Percentiles rank a stretch among this genome's conserved stretches.
Evolutionary conservation across 1,140 invertebrate species (phyloP).

Genomic region (Drosophila equinoxialis): DNA sequence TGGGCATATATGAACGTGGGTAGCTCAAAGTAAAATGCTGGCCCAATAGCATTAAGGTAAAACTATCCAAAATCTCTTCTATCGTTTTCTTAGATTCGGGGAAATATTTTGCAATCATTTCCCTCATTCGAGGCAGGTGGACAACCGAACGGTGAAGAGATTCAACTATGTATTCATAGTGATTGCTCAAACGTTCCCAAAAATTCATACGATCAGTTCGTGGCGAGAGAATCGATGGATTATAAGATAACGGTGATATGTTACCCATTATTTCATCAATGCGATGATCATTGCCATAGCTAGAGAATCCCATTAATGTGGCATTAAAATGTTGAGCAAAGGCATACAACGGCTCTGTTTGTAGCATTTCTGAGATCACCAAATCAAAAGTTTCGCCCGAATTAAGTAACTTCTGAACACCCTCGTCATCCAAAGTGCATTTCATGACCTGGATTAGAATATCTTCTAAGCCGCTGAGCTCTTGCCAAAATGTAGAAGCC

Average conservation of each 20-base stretch:
- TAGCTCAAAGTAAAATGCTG: slow-evolving; percentile 84
- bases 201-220: slow-evolving; percentile 82
- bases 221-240: slow-evolving; percentile 66
- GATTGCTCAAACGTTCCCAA: slow-evolving; percentile 82
- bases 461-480: slow-evolving; percentile 60
- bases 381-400: slow-evolving; percentile 75
- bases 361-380: slow-evolving; percentile 66
- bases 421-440: slow-evolving; percentile 27
- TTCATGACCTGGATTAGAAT: neutral
- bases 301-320: slow-evolving; percentile 61
- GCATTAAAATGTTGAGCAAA: slow-evolving; percentile 75
- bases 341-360: slow-evolving; percentile 55
- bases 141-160: slow-evolving; percentile 25
- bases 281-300: slow-evolving; percentile 61
- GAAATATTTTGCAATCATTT: slow-evolving; percentile 72
- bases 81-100: slow-evolving; percentile 80
- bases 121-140: slow-evolving; percentile 61
- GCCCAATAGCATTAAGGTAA: slow-evolving; percentile 84
- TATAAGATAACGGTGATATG: slow-evolving; percentile 73
- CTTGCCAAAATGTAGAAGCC: slow-evolving; percentile 58
- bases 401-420: slow-evolving; percentile 51
- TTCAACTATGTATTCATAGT: slow-evolving; percentile 37
- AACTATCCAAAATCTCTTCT: slow-evolving; percentile 76
- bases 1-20: slow-evolving; percentile 84
- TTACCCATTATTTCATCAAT: slow-evolving; percentile 64